Conservation (phyloP, 1,140 invertebrate genomes). For the Listronotus bonariensis region DNA sequence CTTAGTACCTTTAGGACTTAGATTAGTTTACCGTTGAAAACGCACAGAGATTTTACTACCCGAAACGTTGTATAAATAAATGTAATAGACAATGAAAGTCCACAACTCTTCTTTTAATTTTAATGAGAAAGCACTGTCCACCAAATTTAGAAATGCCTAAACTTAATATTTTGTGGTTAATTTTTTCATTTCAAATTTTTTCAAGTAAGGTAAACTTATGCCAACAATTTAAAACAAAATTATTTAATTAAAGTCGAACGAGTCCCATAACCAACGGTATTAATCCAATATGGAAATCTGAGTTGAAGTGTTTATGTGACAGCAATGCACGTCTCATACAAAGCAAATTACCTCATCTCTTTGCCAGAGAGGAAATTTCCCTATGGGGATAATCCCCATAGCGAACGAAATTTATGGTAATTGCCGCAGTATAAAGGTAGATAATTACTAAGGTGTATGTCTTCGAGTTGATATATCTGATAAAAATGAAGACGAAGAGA, state of each 20-base stretch:
- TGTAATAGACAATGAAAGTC: too few relatives aligned
- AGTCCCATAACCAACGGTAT: slow-evolving; percentile 25
- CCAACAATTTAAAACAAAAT: neutral
- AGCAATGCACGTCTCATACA: slow-evolving; percentile 32
- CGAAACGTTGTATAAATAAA: too few relatives aligned
- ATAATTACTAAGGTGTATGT: slow-evolving; percentile 19
- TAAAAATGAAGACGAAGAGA: too few relatives aligned
- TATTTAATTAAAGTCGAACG: slow-evolving; percentile 27
- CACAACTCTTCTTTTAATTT: too few relatives aligned
- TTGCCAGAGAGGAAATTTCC: slow-evolving; percentile 25
- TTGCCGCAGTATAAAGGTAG: slow-evolving; percentile 21
- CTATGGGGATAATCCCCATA: slow-evolving; percentile 25
- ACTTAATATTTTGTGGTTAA: too few relatives aligned
- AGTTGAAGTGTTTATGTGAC: slow-evolving; percentile 35
- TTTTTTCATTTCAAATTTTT: too few relatives aligned
- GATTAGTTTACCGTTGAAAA: too few relatives aligned
- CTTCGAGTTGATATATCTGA: neutral
- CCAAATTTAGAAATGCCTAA: too few relatives aligned
- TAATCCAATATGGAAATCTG: slow-evolving; percentile 36
- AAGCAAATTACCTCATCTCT: slow-evolving; percentile 34
- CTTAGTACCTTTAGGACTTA: too few relatives aligned
- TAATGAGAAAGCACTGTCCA: too few relatives aligned
- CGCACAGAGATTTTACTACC: too few relatives aligned
- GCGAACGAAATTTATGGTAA: slow-evolving; percentile 34
- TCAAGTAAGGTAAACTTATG: too few relatives aligned